Conservation (phyloP, 2,888 invertebrate genomes). For the Drosophila borealis region DNA sequence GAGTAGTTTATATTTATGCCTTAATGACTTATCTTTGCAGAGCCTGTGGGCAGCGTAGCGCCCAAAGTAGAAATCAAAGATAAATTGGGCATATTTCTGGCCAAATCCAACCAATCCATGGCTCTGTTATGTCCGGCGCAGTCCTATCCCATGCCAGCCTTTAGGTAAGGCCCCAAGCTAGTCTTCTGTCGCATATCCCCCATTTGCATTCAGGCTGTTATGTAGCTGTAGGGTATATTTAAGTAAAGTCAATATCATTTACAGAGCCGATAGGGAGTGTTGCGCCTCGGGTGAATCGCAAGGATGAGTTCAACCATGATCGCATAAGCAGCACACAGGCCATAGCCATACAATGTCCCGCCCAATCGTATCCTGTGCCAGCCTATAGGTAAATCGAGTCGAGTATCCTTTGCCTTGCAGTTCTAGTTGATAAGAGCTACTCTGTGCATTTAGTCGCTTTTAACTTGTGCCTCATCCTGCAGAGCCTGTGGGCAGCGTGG, state of each 20-base stretch:
- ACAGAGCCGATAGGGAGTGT: conserved; percentile 85
- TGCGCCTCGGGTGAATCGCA: conserved; percentile 86
- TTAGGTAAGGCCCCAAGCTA: conserved; percentile 85
- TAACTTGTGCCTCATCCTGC: conserved; percentile 13
- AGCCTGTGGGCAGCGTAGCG: conserved; percentile 86
- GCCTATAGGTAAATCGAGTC: conserved; percentile 85
- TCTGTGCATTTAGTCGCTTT: not conserved
- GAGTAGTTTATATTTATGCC: not conserved
- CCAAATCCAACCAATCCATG: conserved; percentile 50
- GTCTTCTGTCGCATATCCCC: too few species aligned
- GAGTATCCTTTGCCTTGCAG: conserved; percentile 42
- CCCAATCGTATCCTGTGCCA: conserved; percentile 89
- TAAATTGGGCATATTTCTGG: conserved; percentile 81
- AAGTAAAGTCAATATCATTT: not conserved
- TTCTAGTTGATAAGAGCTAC: not conserved
- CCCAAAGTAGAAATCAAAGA: conserved; percentile 90
- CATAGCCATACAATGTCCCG: conserved; percentile 89
- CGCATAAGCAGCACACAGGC: conserved; percentile 80
- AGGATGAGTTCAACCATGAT: conserved; percentile 84
- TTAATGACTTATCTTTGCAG: conserved; percentile 64
- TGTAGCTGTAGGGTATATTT: not conserved
- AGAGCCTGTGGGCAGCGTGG: conserved; percentile 86
- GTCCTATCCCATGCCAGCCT: conserved; percentile 88
- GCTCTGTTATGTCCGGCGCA: conserved; percentile 88
- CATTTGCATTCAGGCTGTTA: conserved; percentile 22